Evolutionary conservation across 2,797 vertebrate species (phyloP).

Genomic region (Acanthiza pusilla): DNA sequence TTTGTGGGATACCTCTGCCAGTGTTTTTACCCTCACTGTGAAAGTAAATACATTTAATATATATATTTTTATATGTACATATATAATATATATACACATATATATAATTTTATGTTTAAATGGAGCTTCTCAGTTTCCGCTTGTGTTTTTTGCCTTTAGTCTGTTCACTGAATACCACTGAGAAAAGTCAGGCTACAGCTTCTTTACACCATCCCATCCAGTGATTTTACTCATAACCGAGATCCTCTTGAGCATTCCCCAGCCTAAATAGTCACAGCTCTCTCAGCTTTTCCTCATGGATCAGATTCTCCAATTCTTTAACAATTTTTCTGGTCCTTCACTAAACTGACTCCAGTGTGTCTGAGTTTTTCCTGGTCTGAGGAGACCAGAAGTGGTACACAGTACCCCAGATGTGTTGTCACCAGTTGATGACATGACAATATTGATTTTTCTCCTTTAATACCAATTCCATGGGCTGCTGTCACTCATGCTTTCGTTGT

Average conservation of each 20-base stretch:
- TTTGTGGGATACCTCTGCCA: neutral
- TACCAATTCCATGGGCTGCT: neutral
- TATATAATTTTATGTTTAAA: neutral
- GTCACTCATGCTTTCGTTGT: neutral
- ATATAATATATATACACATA: no score
- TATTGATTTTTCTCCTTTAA: neutral
- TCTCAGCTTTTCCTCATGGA: neutral
- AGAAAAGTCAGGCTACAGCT: neutral
- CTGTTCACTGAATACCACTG: neutral
- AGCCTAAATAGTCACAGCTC: neutral
- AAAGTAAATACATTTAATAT: neutral
- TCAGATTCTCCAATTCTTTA: neutral
- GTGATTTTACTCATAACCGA: neutral
- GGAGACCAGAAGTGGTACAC: neutral
- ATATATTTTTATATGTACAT: neutral
- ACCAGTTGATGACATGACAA: neutral
- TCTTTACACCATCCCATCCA: neutral
- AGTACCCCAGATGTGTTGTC: neutral
- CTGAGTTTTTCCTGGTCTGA: neutral
- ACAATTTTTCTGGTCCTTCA: neutral
- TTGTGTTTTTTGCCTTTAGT: neutral
- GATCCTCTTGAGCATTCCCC: neutral
- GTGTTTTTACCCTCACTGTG: neutral
- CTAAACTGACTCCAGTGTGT: neutral
- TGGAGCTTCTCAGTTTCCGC: neutral